A percentile compares a stretch with the other conserved stretches of the same genome.
These are phyloP conservation scores for Metridium senile DNA, from an alignment of 92 coral and sea anemone species.

Conservation along the genomic window DNA sequence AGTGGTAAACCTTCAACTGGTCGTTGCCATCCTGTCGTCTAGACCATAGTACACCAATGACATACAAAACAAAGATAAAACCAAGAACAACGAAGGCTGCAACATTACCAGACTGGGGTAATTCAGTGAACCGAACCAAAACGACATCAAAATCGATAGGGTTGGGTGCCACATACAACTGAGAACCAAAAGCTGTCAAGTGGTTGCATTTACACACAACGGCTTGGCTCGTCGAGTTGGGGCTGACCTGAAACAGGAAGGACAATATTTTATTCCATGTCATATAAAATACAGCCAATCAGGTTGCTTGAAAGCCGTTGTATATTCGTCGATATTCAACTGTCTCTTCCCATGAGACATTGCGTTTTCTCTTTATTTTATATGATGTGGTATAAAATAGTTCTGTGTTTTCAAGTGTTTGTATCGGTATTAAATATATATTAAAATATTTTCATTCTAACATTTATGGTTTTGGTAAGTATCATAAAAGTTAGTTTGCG, in stretches of 20 bases:
- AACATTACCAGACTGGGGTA: slow-evolving; percentile 69
- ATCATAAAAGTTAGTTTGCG: too few species aligned
- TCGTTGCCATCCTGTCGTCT: slow-evolving; percentile 66
- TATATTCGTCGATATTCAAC: too few species aligned
- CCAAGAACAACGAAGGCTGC: slow-evolving; percentile 60
- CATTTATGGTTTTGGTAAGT: too few species aligned
- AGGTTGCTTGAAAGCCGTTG: too few species aligned
- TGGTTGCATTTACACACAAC: slow-evolving; percentile 62
- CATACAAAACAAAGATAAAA: slow-evolving; percentile 48
- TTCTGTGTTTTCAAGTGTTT: too few species aligned
- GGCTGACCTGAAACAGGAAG: slow-evolving; percentile 43
- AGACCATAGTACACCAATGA: slow-evolving; percentile 62
- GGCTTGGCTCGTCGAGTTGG: slow-evolving; percentile 15
- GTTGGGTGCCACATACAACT: slow-evolving; percentile 75
- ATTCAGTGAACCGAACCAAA: slow-evolving; percentile 43
- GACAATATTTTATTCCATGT: background rate
- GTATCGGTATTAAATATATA: too few species aligned
- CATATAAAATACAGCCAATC: too few species aligned
- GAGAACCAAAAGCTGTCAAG: slow-evolving; percentile 73
- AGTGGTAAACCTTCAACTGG: slow-evolving; percentile 58
- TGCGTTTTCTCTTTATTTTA: too few species aligned
- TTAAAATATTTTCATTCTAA: too few species aligned
- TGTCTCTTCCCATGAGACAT: too few species aligned
- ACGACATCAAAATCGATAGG: slow-evolving; percentile 70
- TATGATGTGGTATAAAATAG: too few species aligned